Percentiles rank a stretch among this genome's conserved stretches.
These are phyloP conservation scores for Lepilemur septentrionalis DNA, from an alignment of 2,797 vertebrate species.

Conservation along the genomic window DNA sequence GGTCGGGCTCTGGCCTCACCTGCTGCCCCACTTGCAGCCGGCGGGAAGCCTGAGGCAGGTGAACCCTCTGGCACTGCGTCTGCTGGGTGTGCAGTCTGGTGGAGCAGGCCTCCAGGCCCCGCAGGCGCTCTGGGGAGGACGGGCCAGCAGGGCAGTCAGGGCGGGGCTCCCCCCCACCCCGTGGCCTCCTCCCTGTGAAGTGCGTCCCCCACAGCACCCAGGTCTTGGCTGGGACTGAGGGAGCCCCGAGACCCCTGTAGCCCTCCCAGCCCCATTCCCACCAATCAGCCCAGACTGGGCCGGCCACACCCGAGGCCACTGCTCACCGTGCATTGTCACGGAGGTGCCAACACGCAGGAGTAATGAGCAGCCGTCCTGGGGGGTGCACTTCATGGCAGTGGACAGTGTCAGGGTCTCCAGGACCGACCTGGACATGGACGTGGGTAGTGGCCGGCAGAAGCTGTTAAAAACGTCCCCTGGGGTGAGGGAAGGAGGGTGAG, in stretches of 20 bases:
- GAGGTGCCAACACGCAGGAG: constrained; percentile 78
- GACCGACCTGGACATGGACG: constrained; percentile 60
- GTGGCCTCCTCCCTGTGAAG: background rate
- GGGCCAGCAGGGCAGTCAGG: background rate
- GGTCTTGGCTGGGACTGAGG: background rate
- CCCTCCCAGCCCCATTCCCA: fast-evolving
- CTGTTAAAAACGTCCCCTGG: constrained; percentile 77
- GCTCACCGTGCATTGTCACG: constrained; percentile 82
- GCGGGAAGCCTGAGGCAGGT: constrained; percentile 50
- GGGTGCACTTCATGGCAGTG: constrained; percentile 82
- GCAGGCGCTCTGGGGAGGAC: constrained; percentile 78
- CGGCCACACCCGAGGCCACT: background rate
- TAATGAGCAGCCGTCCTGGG: constrained; percentile 76
- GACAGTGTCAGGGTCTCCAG: constrained; percentile 82
- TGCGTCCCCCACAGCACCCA: fast-evolving
- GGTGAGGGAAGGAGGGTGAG: background rate
- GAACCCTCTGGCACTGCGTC: constrained; percentile 72
- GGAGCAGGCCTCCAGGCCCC: constrained; percentile 84
- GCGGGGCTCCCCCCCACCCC: background rate
- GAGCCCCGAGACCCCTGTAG: background rate
- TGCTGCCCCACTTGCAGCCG: constrained; percentile 72
- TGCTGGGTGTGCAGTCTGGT: constrained; percentile 78
- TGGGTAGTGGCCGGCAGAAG: constrained; percentile 78
- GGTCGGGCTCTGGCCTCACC: constrained; percentile 69
- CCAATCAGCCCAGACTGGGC: background rate